Conservation (phyloP, 2,113 vertebrate species). For the Muntiacus muntjak region DNA sequence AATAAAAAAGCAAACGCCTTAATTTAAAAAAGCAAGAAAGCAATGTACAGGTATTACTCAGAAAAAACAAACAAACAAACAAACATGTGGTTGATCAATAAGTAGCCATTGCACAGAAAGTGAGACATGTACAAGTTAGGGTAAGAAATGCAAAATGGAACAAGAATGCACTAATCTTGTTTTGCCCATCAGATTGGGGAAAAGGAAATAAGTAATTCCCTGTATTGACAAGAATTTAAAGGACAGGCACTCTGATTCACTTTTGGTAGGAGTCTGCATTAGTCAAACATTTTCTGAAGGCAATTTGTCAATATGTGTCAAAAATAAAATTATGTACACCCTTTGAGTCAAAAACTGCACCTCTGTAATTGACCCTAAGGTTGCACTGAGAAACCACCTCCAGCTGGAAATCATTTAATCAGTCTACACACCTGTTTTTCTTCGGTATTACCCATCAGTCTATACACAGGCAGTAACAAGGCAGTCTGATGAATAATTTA, state of each 20-base stretch:
- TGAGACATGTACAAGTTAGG: neutral
- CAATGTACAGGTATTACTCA: neutral
- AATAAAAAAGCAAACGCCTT: neutral
- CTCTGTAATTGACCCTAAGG: neutral
- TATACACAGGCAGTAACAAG: neutral
- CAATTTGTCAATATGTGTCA: neutral
- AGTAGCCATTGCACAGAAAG: neutral
- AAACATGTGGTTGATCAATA: neutral
- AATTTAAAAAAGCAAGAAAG: neutral
- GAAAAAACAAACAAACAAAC: neutral
- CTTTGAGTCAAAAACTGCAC: neutral
- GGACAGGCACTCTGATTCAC: neutral
- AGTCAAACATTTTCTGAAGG: neutral
- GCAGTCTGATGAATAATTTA: neutral
- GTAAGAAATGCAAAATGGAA: neutral
- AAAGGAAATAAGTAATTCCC: neutral
- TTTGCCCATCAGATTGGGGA: neutral
- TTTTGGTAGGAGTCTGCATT: neutral
- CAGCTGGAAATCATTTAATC: constrained; percentile 7
- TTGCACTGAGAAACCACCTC: neutral
- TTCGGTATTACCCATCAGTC: neutral
- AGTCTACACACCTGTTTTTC: neutral
- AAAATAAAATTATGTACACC: neutral
- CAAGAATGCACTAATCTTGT: neutral
- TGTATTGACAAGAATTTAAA: neutral